Conservation (phyloP, 2,113 vertebrate genomes). For the Lota lota region DNA sequence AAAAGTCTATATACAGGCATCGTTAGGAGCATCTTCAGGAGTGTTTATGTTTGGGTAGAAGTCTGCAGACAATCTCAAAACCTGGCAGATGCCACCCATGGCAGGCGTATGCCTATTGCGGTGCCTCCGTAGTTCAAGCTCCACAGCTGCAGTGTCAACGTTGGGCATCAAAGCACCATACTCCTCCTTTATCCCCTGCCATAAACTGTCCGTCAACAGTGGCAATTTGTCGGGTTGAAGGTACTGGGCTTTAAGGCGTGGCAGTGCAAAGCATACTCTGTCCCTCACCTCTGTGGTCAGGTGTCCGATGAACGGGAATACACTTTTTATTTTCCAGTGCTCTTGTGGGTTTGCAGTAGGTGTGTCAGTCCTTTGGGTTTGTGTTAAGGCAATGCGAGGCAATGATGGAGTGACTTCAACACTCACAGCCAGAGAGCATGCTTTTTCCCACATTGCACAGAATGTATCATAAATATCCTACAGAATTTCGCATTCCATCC, state of each 20-base stretch:
- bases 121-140: not conserved
- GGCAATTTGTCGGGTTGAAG: not conserved
- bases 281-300: conserved; percentile 1
- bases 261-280: not conserved
- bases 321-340: not conserved
- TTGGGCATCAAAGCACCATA: conserved; percentile 1
- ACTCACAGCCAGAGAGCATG: not conserved
- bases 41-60: not conserved
- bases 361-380: not conserved
- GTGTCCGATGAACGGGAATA: not conserved
- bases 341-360: not conserved
- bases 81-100: not conserved
- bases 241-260: not conserved
- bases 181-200: not conserved
- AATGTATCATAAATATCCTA: too few relatives aligned
- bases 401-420: conserved; percentile 1
- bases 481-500: too few relatives aligned
- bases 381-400: not conserved
- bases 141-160: conserved; percentile 4
- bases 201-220: not conserved
- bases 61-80: conserved; percentile 3
- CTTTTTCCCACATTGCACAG: not conserved
- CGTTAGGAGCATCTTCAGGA: not conserved
- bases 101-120: not conserved
- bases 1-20: conserved; percentile 3